Percentiles rank a stretch among this genome's conserved stretches.
These are phyloP conservation scores for Noctuana brunneofusca DNA, from an alignment of 2,888 invertebrate genomes.

Conservation along the genomic window DNA sequence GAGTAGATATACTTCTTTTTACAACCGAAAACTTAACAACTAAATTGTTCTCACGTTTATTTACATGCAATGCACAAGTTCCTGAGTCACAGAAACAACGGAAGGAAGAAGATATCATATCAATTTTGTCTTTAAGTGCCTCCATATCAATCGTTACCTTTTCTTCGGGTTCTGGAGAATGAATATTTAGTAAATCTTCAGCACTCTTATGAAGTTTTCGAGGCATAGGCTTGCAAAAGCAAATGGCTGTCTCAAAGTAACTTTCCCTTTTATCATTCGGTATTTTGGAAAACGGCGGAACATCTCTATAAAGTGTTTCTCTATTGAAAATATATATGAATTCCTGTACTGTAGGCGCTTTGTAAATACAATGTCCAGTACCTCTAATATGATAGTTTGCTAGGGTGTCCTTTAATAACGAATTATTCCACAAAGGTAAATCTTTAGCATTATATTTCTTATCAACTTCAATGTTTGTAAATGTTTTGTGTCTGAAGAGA, in stretches of 20 bases:
- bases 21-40: constrained; percentile 74
- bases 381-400: constrained; percentile 75
- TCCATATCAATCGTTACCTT: constrained; percentile 63
- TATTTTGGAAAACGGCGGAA: constrained; percentile 61
- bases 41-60: constrained; percentile 59
- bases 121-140: constrained; percentile 54
- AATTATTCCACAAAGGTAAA: constrained; percentile 61
- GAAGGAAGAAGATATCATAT: constrained; percentile 66
- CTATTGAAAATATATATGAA: constrained; percentile 76
- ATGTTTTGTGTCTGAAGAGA: constrained; percentile 76
- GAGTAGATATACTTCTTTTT: constrained; percentile 75
- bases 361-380: constrained; percentile 76
- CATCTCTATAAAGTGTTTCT: constrained; percentile 66
- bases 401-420: constrained; percentile 69
- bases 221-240: constrained; percentile 72
- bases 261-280: constrained; percentile 63
- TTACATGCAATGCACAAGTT: constrained; percentile 64
- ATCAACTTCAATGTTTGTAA: constrained; percentile 74
- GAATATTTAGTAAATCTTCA: constrained; percentile 68
- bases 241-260: constrained; percentile 76
- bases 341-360: constrained; percentile 70
- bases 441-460: constrained; percentile 63
- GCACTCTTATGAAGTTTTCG: constrained; percentile 73
- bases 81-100: constrained; percentile 74
- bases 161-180: constrained; percentile 51